These are phyloP conservation scores for Chymomyza amoena DNA, from an alignment of 2,888 invertebrate genomes.

Conservation along the genomic window DNA sequence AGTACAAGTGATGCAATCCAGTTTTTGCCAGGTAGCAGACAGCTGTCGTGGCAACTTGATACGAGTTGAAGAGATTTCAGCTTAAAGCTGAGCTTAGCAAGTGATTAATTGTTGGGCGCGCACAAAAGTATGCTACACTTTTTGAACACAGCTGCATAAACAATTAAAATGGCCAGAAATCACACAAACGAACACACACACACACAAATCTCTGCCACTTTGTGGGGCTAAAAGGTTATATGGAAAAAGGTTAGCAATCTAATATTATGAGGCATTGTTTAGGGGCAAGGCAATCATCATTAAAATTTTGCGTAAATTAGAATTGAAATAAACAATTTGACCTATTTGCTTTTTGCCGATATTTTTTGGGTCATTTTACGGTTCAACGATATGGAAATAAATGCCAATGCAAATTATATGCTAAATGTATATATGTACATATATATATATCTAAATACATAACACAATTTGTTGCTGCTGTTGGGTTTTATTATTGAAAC, in stretches of 20 bases:
- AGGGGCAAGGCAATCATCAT: slow-evolving; percentile 52
- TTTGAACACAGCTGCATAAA: slow-evolving; percentile 55
- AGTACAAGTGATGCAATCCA: slow-evolving; percentile 45
- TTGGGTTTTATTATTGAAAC: slow-evolving; percentile 11
- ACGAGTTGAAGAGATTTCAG: not conserved
- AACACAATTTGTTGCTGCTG: slow-evolving; percentile 8
- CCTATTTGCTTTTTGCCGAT: slow-evolving; percentile 48
- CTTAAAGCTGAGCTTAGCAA: slow-evolving; percentile 40
- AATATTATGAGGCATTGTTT: not conserved
- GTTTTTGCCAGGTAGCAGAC: slow-evolving; percentile 31
- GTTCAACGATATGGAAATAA: slow-evolving; percentile 12
- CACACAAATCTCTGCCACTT: slow-evolving; percentile 40
- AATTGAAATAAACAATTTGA: slow-evolving; percentile 62
- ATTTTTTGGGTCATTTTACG: slow-evolving; percentile 21
- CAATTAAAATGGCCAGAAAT: slow-evolving; percentile 66
- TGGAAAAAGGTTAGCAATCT: not conserved
- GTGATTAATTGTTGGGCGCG: slow-evolving; percentile 56
- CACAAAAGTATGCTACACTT: not conserved
- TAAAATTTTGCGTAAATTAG: slow-evolving; percentile 56
- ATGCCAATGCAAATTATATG: slow-evolving; percentile 20
- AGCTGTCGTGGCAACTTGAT: not conserved
- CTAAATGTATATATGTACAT: not conserved
- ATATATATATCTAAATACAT: not conserved
- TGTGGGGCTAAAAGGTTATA: slow-evolving; percentile 9
- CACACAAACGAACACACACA: slow-evolving; percentile 55